These are phyloP conservation scores for Mythimna pallens DNA, from an alignment of 2,888 invertebrate species.

Conservation along the genomic window DNA sequence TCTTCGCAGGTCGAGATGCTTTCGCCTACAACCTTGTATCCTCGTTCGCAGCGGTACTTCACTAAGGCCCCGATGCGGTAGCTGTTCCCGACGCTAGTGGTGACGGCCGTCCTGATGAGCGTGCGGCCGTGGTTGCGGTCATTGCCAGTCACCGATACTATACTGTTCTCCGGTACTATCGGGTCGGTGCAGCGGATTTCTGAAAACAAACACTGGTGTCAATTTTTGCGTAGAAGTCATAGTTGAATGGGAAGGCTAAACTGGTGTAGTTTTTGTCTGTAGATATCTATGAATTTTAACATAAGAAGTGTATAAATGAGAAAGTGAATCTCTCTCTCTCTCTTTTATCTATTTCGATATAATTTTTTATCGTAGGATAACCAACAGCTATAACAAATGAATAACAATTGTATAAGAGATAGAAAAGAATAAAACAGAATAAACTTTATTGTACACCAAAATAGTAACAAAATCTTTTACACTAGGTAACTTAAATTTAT, in stretches of 20 bases:
- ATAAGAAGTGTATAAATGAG: too few relatives aligned
- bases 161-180: conserved; percentile 95
- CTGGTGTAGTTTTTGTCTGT: neutral
- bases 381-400: too few relatives aligned
- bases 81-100: conserved; percentile 93
- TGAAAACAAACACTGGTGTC: conserved; percentile 74
- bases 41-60: conserved; percentile 97
- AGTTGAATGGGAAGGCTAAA: neutral
- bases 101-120: conserved; percentile 93
- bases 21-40: conserved; percentile 96
- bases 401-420: too few relatives aligned
- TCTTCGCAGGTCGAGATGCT: conserved; percentile 96
- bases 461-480: too few relatives aligned
- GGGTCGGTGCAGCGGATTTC: conserved; percentile 97
- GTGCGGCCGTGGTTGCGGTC: conserved; percentile 97
- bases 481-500: too few relatives aligned
- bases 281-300: too few relatives aligned
- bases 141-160: conserved; percentile 97
- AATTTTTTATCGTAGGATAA: too few relatives aligned
- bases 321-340: too few relatives aligned
- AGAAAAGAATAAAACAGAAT: too few relatives aligned
- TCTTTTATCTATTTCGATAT: too few relatives aligned
- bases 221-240: neutral
- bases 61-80: conserved; percentile 96
- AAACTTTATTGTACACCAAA: too few relatives aligned